These are phyloP conservation scores for Temnothorax rugatulus DNA, from an alignment of 2,888 invertebrate species.

Conservation along the genomic window DNA sequence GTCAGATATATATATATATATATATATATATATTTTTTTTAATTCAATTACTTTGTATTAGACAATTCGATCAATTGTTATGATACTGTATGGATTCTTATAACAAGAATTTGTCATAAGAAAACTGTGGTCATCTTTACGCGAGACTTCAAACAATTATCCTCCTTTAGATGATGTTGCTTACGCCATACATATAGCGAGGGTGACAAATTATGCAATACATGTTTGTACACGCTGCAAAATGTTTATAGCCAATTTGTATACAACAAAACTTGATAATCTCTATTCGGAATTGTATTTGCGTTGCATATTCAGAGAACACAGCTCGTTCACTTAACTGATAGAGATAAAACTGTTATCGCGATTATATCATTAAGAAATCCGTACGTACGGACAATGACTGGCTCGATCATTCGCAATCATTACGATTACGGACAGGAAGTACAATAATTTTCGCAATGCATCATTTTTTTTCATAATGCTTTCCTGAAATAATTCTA, in stretches of 20 bases:
- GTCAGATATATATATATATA: too few species aligned
- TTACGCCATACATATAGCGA: neutral
- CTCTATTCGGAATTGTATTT: neutral
- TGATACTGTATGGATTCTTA: neutral
- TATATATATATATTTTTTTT: slow-evolving; percentile 1
- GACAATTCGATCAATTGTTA: neutral
- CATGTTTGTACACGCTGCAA: neutral
- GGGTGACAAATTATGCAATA: neutral
- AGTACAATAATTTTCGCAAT: neutral
- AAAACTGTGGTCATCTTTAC: neutral
- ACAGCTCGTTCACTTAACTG: neutral
- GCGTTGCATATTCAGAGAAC: neutral
- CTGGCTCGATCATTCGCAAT: neutral
- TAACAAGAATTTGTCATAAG: too few species aligned
- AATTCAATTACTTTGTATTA: neutral
- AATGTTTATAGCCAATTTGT: neutral
- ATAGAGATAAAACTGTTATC: neutral
- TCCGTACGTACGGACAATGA: neutral
- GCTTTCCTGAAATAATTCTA: neutral
- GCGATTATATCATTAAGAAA: slow-evolving; percentile 23
- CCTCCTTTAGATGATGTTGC: neutral
- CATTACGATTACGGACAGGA: neutral
- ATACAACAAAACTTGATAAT: neutral
- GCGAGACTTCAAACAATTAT: neutral
- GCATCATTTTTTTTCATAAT: neutral